Evolutionary conservation across 2,888 invertebrate species (phyloP).

Genomic region (Meloe dianella): DNA sequence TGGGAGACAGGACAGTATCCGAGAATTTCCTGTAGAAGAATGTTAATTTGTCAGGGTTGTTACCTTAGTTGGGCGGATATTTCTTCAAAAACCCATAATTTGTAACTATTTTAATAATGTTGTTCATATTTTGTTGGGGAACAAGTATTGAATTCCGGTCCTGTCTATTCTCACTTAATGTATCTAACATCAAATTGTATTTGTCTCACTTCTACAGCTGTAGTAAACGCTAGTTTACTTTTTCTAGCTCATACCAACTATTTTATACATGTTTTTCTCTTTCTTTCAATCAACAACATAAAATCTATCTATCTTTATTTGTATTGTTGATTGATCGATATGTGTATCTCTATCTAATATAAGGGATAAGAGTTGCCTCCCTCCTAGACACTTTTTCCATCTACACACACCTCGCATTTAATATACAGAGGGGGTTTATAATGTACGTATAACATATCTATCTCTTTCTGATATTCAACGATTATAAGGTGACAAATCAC

Average conservation of each 20-base stretch:
- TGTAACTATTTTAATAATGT: not conserved
- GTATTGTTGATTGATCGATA: constrained; percentile 18
- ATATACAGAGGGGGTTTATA: not conserved
- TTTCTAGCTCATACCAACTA: constrained; percentile 51
- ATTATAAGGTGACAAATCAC: constrained; percentile 43
- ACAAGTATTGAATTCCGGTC: too few relatives aligned
- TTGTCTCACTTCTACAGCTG: constrained; percentile 48
- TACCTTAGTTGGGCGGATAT: too few relatives aligned
- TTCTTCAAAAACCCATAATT: not conserved
- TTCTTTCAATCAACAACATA: constrained; percentile 47
- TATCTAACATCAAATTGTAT: too few relatives aligned
- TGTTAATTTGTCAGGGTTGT: too few relatives aligned
- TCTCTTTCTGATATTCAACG: constrained; percentile 36
- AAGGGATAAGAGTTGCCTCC: constrained; percentile 59
- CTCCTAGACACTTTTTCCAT: constrained; percentile 35
- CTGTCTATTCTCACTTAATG: too few relatives aligned
- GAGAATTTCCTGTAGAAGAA: too few relatives aligned
- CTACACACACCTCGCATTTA: constrained; percentile 18
- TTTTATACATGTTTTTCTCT: constrained; percentile 53
- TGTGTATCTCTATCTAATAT: constrained; percentile 38
- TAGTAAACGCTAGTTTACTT: constrained; percentile 44
- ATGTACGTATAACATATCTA: constrained; percentile 33
- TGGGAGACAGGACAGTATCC: constrained; percentile 17
- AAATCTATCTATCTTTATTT: constrained; percentile 33
- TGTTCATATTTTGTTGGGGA: too few relatives aligned